Conservation (phyloP, 2,113 vertebrate genomes). For the Phyllopteryx taeniolatus region DNA sequence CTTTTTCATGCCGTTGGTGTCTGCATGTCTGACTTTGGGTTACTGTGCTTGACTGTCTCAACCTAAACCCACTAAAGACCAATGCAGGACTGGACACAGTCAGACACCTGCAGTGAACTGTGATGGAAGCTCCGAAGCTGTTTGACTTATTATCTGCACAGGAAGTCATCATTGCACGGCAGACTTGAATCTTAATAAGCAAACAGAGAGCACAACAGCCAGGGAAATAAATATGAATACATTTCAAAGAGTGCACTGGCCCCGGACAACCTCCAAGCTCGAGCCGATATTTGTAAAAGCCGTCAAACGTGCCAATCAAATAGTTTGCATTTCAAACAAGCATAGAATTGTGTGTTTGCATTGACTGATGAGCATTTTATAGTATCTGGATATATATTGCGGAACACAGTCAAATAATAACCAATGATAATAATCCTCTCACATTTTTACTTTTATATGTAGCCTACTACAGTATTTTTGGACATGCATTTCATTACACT, state of each 20-base stretch:
- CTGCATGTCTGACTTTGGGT: background rate
- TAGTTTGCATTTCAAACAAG: slow-evolving; percentile 15
- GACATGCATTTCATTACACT: background rate
- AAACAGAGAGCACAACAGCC: slow-evolving; percentile 33
- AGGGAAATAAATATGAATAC: slow-evolving; percentile 56
- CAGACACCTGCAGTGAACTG: slow-evolving; percentile 60
- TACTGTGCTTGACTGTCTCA: slow-evolving; percentile 21
- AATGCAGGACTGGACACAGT: slow-evolving; percentile 38
- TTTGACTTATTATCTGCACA: slow-evolving; percentile 55
- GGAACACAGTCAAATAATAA: no score
- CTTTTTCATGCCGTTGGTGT: background rate
- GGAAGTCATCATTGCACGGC: slow-evolving; percentile 38
- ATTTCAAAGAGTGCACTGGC: slow-evolving; percentile 34
- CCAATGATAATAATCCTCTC: background rate
- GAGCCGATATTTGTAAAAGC: slow-evolving; percentile 32
- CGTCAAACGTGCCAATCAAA: slow-evolving; percentile 25
- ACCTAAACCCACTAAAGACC: slow-evolving; percentile 18
- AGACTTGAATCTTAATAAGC: slow-evolving; percentile 53
- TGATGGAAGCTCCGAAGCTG: slow-evolving; percentile 37
- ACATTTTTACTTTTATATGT: background rate
- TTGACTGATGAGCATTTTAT: background rate
- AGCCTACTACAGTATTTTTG: background rate
- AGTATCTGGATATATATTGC: no score
- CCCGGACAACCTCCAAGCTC: slow-evolving; percentile 12
- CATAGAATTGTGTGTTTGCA: slow-evolving; percentile 1